Evolutionary conservation across 2,888 invertebrate genomes (phyloP).

Genomic region (Conchocele bisecta): DNA sequence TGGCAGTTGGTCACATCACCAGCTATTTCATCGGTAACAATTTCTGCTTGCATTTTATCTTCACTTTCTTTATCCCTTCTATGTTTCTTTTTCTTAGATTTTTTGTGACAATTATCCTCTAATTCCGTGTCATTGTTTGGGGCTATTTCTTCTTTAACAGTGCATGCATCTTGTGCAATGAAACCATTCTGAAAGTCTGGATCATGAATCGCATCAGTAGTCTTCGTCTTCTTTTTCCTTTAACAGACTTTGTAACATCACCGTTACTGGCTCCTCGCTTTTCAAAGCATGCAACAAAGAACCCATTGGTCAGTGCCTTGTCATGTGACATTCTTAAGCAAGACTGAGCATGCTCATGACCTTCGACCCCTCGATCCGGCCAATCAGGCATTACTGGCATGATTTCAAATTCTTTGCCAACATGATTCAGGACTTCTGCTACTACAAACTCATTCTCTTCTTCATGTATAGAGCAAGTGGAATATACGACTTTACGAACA

Average conservation of each 20-base stretch:
- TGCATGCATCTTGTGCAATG: no score
- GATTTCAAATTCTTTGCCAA: conserved; percentile 77
- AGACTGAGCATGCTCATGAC: conserved; percentile 83
- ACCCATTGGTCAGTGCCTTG: conserved; percentile 93
- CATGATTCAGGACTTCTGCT: conserved; percentile 87
- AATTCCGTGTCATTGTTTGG: no score
- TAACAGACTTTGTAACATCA: no score
- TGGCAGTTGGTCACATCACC: neutral
- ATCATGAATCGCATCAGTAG: no score
- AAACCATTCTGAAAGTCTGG: no score
- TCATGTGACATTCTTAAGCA: conserved; percentile 92
- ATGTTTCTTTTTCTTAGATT: neutral
- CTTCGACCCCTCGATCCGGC: conserved; percentile 67
- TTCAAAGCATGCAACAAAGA: conserved; percentile 95
- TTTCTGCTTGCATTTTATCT: neutral
- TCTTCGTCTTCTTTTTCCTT: no score
- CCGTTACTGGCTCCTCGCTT: no score
- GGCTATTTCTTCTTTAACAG: no score
- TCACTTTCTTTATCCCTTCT: neutral
- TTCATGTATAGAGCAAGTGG: conserved; percentile 95
- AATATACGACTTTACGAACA: conserved; percentile 94
- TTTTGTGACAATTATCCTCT: neutral
- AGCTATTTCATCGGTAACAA: neutral
- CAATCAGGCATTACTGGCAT: conserved; percentile 77
- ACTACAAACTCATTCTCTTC: conserved; percentile 95